Percentiles rank a stretch among this genome's conserved stretches.
Conservation (phyloP, 1,140 invertebrate species). For the Leptonema lineaticorne region DNA sequence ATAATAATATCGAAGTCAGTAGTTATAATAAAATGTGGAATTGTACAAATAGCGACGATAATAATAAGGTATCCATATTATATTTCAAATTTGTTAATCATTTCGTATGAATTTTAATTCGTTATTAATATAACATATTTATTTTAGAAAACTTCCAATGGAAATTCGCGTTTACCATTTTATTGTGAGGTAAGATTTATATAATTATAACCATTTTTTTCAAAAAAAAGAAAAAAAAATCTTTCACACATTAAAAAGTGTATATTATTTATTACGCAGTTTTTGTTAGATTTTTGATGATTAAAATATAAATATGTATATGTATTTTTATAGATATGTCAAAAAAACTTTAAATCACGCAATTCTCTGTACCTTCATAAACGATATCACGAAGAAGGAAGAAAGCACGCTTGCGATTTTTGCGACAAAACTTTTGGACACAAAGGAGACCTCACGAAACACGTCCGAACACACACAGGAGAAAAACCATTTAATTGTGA, state of each 20-base stretch:
- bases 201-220: no score
- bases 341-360: constrained; percentile 44
- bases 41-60: not conserved
- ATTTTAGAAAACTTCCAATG: no score
- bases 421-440: constrained; percentile 60
- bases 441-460: constrained; percentile 70
- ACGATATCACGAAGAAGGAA: constrained; percentile 52
- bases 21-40: not conserved
- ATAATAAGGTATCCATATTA: not conserved
- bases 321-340: constrained; percentile 37
- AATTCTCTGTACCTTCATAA: constrained; percentile 51
- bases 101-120: no score
- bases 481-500: constrained; percentile 68
- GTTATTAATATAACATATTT: no score
- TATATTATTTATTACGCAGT: no score
- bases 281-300: no score
- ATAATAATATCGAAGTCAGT: not conserved
- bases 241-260: no score
- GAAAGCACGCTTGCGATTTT: constrained; percentile 49
- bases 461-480: constrained; percentile 64
- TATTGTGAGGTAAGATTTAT: no score
- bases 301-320: no score
- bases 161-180: no score
- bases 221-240: no score
- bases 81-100: not conserved